Evolutionary conservation across 2,888 invertebrate genomes (phyloP).

Genomic region (Willowsia nigromaculata): DNA sequence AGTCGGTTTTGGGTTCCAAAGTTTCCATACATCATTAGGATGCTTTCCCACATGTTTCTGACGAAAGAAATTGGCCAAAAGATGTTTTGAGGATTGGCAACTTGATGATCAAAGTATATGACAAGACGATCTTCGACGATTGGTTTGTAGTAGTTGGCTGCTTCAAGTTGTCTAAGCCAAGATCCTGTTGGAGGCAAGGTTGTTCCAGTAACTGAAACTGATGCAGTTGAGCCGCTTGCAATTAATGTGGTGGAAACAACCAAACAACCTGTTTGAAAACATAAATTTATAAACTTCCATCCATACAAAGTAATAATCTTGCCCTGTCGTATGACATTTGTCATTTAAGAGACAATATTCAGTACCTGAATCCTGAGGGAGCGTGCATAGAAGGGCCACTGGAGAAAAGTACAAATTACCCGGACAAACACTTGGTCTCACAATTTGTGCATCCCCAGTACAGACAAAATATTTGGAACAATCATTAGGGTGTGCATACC

Average conservation of each 20-base stretch:
- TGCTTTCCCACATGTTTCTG: constrained; percentile 35
- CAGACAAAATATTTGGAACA: constrained; percentile 35
- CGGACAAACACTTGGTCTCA: not conserved
- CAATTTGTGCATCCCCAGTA: not conserved
- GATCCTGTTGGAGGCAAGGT: not conserved
- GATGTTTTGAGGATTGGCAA: not conserved
- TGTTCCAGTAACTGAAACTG: not conserved
- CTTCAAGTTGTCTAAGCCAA: not conserved
- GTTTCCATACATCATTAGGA: constrained; percentile 38
- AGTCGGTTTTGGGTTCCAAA: constrained; percentile 11
- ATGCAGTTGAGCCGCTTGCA: not conserved
- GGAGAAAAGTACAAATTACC: constrained; percentile 28
- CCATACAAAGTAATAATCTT: too few relatives aligned
- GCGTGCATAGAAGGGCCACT: not conserved
- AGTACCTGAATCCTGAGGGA: constrained; percentile 41
- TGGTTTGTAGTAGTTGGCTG: not conserved
- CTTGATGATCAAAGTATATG: constrained; percentile 31
- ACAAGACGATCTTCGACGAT: constrained; percentile 10
- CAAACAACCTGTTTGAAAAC: constrained; percentile 16
- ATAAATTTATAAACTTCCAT: too few relatives aligned
- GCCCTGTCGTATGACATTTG: too few relatives aligned
- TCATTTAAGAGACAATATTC: too few relatives aligned
- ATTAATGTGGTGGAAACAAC: not conserved
- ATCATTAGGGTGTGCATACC: constrained; percentile 35
- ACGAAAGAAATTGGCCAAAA: constrained; percentile 37